These are phyloP conservation scores for Myotis planiceps DNA, from an alignment of 2,797 vertebrate species.

Conservation along the genomic window DNA sequence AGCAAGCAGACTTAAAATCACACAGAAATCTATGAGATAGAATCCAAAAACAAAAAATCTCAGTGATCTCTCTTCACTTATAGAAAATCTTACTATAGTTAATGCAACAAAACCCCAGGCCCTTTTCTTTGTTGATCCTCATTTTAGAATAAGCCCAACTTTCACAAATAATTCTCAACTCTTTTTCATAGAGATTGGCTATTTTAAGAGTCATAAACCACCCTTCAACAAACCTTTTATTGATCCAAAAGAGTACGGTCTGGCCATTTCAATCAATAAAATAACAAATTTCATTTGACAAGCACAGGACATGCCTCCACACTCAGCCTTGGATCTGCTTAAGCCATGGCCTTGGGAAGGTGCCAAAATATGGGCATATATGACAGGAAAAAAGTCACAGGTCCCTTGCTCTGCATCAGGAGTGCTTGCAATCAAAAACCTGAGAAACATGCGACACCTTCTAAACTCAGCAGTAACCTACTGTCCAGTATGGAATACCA, in stretches of 20 bases:
- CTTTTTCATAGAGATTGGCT: background rate
- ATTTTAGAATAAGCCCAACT: background rate
- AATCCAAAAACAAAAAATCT: background rate
- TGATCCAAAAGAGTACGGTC: background rate
- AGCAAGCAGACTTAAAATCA: background rate
- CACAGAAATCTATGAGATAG: background rate
- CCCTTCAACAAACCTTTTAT: background rate
- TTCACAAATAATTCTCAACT: background rate
- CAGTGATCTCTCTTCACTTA: background rate
- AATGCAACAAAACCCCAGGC: background rate
- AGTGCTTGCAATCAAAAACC: background rate
- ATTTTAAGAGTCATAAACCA: background rate
- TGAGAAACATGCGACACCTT: background rate
- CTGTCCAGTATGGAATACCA: background rate
- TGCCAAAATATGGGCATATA: background rate
- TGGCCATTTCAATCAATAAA: background rate
- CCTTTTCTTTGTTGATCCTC: background rate
- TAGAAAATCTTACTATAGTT: background rate
- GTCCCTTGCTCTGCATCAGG: background rate
- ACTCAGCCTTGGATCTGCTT: fast-evolving
- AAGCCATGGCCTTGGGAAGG: background rate
- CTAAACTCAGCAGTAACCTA: background rate
- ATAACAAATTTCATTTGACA: background rate
- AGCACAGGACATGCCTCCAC: background rate
- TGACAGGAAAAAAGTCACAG: background rate